Conservation (phyloP, 2,113 vertebrate genomes). For the Leptobrachium ailaonicum region DNA sequence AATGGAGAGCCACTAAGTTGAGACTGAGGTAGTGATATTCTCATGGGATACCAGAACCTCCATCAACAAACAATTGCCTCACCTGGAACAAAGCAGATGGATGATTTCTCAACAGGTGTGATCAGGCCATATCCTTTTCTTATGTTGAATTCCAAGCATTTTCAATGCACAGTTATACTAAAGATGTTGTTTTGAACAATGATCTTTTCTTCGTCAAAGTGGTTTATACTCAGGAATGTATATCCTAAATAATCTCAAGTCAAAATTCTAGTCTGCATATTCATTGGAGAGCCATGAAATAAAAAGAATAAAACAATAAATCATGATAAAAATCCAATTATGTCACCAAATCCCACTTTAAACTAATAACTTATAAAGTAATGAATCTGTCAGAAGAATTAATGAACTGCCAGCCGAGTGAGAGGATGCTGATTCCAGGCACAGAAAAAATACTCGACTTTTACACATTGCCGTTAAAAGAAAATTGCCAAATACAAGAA, state of each 20-base stretch:
- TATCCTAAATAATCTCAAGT: slow-evolving; percentile 28
- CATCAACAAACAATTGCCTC: too few species aligned
- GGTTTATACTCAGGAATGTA: slow-evolving; percentile 1
- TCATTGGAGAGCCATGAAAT: slow-evolving; percentile 41
- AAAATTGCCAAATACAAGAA: slow-evolving; percentile 22
- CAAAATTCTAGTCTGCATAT: slow-evolving; percentile 39
- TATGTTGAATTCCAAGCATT: too few species aligned
- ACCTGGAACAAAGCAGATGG: too few species aligned
- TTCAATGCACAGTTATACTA: not conserved
- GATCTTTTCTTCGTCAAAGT: not conserved
- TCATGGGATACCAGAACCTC: too few species aligned
- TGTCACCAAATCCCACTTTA: slow-evolving; percentile 50
- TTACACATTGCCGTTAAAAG: slow-evolving; percentile 24
- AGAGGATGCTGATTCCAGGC: slow-evolving; percentile 30
- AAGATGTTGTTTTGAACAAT: slow-evolving; percentile 4
- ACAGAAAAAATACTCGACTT: slow-evolving; percentile 27
- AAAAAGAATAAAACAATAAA: slow-evolving; percentile 45
- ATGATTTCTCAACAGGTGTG: too few species aligned
- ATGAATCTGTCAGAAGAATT: slow-evolving; percentile 50
- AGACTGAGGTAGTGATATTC: too few species aligned
- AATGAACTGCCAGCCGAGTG: slow-evolving; percentile 43
- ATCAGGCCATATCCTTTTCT: too few species aligned
- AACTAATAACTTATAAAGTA: slow-evolving; percentile 49
- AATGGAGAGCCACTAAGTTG: too few species aligned
- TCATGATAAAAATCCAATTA: slow-evolving; percentile 49